Percentiles rank a stretch among this genome's conserved stretches.
Evolutionary conservation across 1,140 invertebrate genomes (phyloP).

Genomic region (Cherax quadricarinatus): DNA sequence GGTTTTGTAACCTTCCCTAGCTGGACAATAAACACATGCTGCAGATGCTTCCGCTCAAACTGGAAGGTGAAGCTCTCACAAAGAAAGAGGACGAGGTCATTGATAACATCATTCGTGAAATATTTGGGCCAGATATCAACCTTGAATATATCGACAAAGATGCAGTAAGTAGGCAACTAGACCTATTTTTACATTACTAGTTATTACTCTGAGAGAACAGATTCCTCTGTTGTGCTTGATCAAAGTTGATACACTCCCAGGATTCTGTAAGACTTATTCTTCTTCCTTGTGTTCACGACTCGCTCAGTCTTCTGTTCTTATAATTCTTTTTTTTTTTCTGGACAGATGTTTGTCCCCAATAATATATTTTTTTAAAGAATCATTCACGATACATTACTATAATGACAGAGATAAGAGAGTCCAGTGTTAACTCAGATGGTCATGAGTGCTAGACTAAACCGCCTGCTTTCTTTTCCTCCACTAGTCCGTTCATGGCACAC

Average conservation of each 20-base stretch:
- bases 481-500: slow-evolving; percentile 67
- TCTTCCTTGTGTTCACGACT: background rate
- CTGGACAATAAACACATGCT: slow-evolving; percentile 72
- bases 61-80: slow-evolving; percentile 57
- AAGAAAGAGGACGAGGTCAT: slow-evolving; percentile 75
- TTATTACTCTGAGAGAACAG: slow-evolving; percentile 5
- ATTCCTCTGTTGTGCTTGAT: background rate
- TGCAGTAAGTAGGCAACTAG: slow-evolving; percentile 74
- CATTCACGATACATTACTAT: background rate
- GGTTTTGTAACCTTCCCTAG: slow-evolving; percentile 57
- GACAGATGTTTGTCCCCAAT: background rate
- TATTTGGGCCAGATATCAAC: slow-evolving; percentile 75
- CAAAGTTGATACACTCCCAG: slow-evolving; percentile 1
- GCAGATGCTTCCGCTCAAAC: slow-evolving; percentile 72
- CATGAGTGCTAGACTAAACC: slow-evolving; percentile 2
- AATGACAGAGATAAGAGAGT: background rate
- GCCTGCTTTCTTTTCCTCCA: slow-evolving; percentile 41
- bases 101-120: slow-evolving; percentile 75
- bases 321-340: background rate
- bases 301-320: background rate
- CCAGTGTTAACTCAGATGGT: background rate
- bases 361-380: background rate
- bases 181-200: slow-evolving; percentile 7
- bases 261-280: background rate
- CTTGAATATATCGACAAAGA: slow-evolving; percentile 75